These are phyloP conservation scores for Pseudotriccus pelzelni DNA, from an alignment of 2,797 vertebrate genomes.

Conservation along the genomic window DNA sequence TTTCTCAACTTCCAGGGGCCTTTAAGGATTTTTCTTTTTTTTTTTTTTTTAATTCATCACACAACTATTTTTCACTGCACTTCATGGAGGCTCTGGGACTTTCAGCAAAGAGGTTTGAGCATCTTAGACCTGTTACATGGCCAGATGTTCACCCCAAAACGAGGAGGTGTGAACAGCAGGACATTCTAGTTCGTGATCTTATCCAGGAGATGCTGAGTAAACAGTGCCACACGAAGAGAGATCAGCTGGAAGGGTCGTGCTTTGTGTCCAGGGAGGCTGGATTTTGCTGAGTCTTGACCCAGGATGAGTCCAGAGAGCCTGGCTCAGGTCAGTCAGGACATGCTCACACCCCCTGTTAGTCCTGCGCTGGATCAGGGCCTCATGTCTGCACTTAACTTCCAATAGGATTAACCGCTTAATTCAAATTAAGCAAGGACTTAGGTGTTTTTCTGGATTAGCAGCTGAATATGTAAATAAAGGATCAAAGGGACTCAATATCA, in stretches of 20 bases:
- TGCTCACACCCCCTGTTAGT: not conserved
- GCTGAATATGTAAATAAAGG: slow-evolving; percentile 35
- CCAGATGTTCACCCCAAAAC: not conserved
- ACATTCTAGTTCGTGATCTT: not conserved
- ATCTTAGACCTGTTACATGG: not conserved
- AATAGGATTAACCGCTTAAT: slow-evolving; percentile 9
- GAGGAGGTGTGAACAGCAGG: not conserved
- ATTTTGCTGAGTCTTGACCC: not conserved
- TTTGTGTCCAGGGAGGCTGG: not conserved
- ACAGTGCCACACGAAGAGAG: not conserved
- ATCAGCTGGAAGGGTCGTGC: not conserved
- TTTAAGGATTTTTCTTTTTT: not conserved
- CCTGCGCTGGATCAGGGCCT: not conserved
- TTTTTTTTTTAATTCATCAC: not conserved
- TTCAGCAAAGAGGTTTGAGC: not conserved
- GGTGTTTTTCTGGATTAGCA: slow-evolving; percentile 44
- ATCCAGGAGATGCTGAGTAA: not conserved
- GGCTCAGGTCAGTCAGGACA: not conserved
- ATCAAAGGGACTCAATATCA: slow-evolving; percentile 18
- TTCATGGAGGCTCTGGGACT: not conserved
- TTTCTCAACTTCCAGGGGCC: not conserved
- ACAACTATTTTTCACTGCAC: not conserved
- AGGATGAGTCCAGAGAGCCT: not conserved
- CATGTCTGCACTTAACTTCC: not conserved
- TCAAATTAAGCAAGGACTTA: slow-evolving; percentile 5